Evolutionary conservation across 92 coral and sea anemone genomes (phyloP), one percentile per base, ranked within the genome.

Genomic region (Epizoanthus fatuus): DNA sequence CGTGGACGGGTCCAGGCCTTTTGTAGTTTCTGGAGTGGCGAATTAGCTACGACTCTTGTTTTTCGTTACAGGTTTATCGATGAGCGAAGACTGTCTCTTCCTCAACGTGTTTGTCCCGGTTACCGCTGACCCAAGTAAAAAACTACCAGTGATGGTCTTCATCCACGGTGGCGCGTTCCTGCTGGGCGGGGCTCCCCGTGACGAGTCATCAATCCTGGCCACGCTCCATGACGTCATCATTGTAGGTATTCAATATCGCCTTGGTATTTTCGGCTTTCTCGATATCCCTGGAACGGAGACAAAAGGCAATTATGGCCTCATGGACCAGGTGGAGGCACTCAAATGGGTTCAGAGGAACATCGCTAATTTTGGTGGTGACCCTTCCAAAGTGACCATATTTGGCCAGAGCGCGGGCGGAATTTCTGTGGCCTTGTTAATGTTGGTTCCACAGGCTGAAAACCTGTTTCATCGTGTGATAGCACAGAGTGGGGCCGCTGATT

Each of bases 211-310:
- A 3, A 69, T 90, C 52, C 9, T 92, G 42, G 84, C 92, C 7
- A 74, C 91, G 45, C 69, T 89, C 55, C 39, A 83, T 72, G 91
- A 92, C 74, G 92, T 91, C 91, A 90, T 93, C 35, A 84, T 91
- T 65, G 94, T 93, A 16, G 56, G 92, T 3, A 70, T 90, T 71
- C 92, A 93, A 69, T 93, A 93, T 65, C 96, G 96, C 14, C 79
- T 93, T 17, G 96, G 96, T 2, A 52, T 93, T 5, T 84, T 93
- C 14, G 96, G 96, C 2, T 93, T 91, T 81, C 82, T 93, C 49
- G 91, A 91, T 38, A 55, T 91, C 45, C 96, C 94, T 19, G 94
- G 89, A 12, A 84, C 96, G 40, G 82, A 93, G 1, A 60, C 86
- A 7, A 85, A 72, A 53, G 96, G 96, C 0, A 93, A 93, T 72